Percentiles rank a stretch among this genome's conserved stretches.
These are phyloP conservation scores for Lycia hirtaria DNA, from an alignment of 2,888 invertebrate species.

Conservation along the genomic window DNA sequence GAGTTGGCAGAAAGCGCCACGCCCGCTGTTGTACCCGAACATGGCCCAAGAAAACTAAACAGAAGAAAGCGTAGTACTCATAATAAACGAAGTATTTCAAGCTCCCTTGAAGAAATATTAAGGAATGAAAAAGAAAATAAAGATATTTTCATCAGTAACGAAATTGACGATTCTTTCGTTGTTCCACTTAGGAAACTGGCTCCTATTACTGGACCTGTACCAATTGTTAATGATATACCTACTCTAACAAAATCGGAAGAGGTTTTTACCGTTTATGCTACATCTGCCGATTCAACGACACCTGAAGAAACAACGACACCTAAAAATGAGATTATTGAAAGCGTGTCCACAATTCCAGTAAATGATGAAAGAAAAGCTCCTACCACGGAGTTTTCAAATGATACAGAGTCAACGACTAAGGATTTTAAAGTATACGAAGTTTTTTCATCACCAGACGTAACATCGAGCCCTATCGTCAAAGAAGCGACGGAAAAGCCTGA, in stretches of 20 bases:
- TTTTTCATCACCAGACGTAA: constrained; percentile 59
- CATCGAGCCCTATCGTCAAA: constrained; percentile 40
- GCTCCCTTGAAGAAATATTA: constrained; percentile 73
- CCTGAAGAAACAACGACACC: constrained; percentile 48
- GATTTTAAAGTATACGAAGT: constrained; percentile 73
- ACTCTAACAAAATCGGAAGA: constrained; percentile 53
- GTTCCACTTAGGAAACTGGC: constrained; percentile 55
- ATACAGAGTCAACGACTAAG: constrained; percentile 68
- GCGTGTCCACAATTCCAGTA: constrained; percentile 72
- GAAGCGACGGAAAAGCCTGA: constrained; percentile 48
- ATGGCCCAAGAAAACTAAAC: constrained; percentile 85
- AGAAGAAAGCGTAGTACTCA: constrained; percentile 50
- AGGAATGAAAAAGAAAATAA: constrained; percentile 71
- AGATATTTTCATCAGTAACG: constrained; percentile 73
- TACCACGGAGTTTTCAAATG: constrained; percentile 60
- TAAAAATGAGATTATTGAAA: constrained; percentile 67
- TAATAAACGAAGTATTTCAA: constrained; percentile 64
- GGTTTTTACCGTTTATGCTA: constrained; percentile 60
- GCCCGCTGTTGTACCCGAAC: constrained; percentile 87
- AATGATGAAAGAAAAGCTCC: constrained; percentile 55
- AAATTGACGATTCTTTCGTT: constrained; percentile 73
- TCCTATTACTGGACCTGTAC: constrained; percentile 44
- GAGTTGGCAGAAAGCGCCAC: constrained; percentile 82
- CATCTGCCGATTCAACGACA: constrained; percentile 54
- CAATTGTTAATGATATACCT: constrained; percentile 46